These are phyloP conservation scores for Torymus tubicola DNA, from an alignment of 2,888 invertebrate species.

Conservation along the genomic window DNA sequence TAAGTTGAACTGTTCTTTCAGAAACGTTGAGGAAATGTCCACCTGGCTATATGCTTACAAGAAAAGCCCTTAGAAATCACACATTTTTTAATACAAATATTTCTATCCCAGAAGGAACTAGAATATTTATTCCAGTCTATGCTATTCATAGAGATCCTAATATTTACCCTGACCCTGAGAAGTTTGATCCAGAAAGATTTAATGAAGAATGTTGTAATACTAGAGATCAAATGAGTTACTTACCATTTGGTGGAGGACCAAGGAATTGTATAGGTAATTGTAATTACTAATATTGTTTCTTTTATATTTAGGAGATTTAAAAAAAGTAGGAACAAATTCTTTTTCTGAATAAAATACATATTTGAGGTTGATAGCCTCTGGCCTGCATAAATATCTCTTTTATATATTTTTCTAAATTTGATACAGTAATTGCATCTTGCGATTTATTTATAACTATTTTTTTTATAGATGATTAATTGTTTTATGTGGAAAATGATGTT, in stretches of 20 bases:
- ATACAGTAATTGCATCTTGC: no score
- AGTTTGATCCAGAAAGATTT: conserved; percentile 67
- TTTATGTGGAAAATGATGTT: no score
- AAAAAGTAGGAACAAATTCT: no score
- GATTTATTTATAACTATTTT: no score
- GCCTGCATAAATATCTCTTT: no score
- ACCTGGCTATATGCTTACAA: conserved; percentile 68
- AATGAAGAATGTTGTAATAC: conserved; percentile 53
- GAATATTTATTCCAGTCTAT: conserved; percentile 63
- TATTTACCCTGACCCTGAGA: conserved; percentile 64
- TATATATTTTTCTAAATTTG: no score
- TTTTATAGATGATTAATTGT: no score
- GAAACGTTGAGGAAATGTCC: conserved; percentile 76
- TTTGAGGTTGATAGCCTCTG: no score
- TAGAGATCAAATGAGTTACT: conserved; percentile 62
- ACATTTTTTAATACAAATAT: conserved; percentile 64
- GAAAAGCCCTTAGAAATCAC: conserved; percentile 66
- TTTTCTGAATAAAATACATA: no score
- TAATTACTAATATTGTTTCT: no score
- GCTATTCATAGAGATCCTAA: conserved; percentile 65
- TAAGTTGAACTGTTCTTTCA: no score
- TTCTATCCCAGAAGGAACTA: conserved; percentile 58
- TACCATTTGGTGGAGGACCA: conserved; percentile 71
- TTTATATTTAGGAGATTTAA: no score
- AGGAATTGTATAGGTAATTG: conserved; percentile 70